phyloP scores from a whole-genome alignment of 2,113 vertebrate species.

The Urocynchramus pylzowi region DNA sequence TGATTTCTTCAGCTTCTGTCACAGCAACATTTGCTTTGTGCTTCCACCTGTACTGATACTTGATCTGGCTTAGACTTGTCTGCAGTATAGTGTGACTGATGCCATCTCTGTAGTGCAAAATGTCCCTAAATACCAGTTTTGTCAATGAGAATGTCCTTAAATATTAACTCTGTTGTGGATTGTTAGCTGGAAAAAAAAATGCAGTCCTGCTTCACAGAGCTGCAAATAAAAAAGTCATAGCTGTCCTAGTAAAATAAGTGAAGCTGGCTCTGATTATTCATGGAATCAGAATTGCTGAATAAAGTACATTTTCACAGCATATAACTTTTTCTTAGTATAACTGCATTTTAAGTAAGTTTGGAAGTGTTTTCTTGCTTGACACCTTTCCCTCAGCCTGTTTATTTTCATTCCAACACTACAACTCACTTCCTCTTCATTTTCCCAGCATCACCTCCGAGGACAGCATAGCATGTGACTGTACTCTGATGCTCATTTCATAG shows the following conservation, averaged over 20 bases:
- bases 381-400: neutral
- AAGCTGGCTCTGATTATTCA: neutral
- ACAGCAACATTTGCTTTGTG: neutral
- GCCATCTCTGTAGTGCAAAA: neutral
- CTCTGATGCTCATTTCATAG: neutral
- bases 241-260: neutral
- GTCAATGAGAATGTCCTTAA: neutral
- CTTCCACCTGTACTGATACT: neutral
- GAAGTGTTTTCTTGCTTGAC: neutral
- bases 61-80: neutral
- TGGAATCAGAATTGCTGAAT: neutral
- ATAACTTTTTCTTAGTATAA: neutral
- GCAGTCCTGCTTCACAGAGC: neutral
- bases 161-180: neutral
- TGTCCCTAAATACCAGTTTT: neutral
- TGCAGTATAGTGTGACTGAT: neutral
- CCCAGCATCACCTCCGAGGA: neutral
- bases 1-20: neutral
- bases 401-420: neutral
- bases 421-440: neutral
- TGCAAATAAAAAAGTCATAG: neutral
- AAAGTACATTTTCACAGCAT: neutral
- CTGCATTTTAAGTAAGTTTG: neutral
- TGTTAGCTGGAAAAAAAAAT: neutral
- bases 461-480: neutral